These are phyloP conservation scores for Paralvinella palmiformis DNA, from an alignment of 1,140 invertebrate genomes.

Conservation along the genomic window DNA sequence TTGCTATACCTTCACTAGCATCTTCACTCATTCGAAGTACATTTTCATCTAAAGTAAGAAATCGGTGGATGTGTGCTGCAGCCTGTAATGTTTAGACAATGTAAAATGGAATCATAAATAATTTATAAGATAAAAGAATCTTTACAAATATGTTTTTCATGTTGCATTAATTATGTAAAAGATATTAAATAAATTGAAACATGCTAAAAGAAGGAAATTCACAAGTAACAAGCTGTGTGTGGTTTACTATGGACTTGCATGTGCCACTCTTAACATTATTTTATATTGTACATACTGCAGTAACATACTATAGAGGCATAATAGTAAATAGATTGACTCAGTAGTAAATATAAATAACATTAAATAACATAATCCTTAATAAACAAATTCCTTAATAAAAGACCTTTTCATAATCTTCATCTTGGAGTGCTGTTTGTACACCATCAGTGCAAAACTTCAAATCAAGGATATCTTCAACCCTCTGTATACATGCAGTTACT, in stretches of 20 bases:
- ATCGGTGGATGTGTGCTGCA: slow-evolving; percentile 89
- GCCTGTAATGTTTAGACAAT: slow-evolving; percentile 59
- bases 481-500: slow-evolving; percentile 87
- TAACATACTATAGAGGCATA: too few relatives aligned
- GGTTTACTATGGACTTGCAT: too few relatives aligned
- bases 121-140: too few relatives aligned
- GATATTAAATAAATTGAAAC: too few relatives aligned
- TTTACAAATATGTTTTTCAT: too few relatives aligned
- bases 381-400: slow-evolving; percentile 67
- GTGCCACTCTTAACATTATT: too few relatives aligned
- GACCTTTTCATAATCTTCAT: slow-evolving; percentile 65
- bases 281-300: too few relatives aligned
- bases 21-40: slow-evolving; percentile 67
- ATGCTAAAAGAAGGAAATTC: too few relatives aligned
- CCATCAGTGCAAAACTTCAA: slow-evolving; percentile 92
- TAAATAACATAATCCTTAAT: neutral
- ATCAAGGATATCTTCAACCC: slow-evolving; percentile 94
- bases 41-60: slow-evolving; percentile 88
- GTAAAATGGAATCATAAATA: too few relatives aligned
- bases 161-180: too few relatives aligned
- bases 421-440: slow-evolving; percentile 82
- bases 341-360: neutral
- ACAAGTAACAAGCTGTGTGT: too few relatives aligned
- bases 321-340: neutral
- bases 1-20: slow-evolving; percentile 57